Conservation (phyloP, 2,797 vertebrate species). For the Pangasius macronema region DNA sequence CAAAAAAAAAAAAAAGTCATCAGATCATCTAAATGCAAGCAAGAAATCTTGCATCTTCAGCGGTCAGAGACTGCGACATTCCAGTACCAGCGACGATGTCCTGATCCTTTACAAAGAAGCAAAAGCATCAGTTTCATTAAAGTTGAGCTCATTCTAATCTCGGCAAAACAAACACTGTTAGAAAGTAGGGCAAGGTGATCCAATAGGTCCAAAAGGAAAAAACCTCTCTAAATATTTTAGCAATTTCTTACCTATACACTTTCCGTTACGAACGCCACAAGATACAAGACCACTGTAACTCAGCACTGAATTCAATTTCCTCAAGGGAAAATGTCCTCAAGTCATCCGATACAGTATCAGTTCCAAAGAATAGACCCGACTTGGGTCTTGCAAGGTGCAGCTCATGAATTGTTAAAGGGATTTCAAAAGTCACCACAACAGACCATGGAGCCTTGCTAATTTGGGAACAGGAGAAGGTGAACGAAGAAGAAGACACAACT, state of each 20-base stretch:
- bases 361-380: constrained; percentile 60
- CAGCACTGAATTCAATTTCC: constrained; percentile 54
- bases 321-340: constrained; percentile 52
- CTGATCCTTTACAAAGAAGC: background rate
- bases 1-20: background rate
- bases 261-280: constrained; percentile 48
- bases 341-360: constrained; percentile 64
- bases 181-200: background rate
- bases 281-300: constrained; percentile 63
- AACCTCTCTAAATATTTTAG: constrained; percentile 50
- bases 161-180: background rate
- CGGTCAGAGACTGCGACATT: background rate
- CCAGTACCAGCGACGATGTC: background rate
- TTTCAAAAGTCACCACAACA: constrained; percentile 14
- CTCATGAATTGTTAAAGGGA: constrained; percentile 35
- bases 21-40: constrained; percentile 4
- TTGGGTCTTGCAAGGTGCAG: constrained; percentile 34
- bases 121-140: background rate
- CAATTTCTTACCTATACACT: constrained; percentile 19
- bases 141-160: background rate
- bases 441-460: constrained; percentile 17
- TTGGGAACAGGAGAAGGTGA: constrained; percentile 33
- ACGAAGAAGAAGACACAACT: background rate
- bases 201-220: background rate
- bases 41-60: background rate